phyloP scores from a whole-genome alignment of 2,888 invertebrate species.

The Pheosia gnoma region DNA sequence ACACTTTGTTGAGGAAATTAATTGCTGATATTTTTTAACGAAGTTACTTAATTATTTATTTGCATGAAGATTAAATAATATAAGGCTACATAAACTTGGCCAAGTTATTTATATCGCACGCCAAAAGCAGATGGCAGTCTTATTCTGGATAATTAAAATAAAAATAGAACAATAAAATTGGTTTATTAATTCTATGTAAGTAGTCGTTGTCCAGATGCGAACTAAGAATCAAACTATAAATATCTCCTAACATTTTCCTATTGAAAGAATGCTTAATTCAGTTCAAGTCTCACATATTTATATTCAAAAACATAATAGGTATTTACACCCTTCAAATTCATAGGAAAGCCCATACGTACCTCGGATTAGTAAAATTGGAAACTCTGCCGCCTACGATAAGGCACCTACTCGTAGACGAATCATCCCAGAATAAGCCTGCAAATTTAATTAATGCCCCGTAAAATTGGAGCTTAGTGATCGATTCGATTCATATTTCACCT shows the following conservation, averaged over 20 bases:
- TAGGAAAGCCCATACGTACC: too few species aligned
- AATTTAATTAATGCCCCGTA: constrained; percentile 32
- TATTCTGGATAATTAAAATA: constrained; percentile 20
- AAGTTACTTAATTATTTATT: constrained; percentile 22
- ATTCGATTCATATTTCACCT: constrained; percentile 29
- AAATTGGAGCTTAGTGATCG: constrained; percentile 28
- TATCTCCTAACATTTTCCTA: too few species aligned
- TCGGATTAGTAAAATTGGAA: background rate
- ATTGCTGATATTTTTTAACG: constrained; percentile 2
- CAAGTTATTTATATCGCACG: constrained; percentile 25
- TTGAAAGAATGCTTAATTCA: too few species aligned
- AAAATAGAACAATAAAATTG: background rate
- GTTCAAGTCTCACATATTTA: too few species aligned
- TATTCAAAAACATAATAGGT: too few species aligned
- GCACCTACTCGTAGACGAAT: background rate
- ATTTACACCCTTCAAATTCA: too few species aligned
- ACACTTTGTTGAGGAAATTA: too few species aligned
- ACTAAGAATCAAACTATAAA: too few species aligned
- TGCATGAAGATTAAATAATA: constrained; percentile 33
- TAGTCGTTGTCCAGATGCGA: too few species aligned
- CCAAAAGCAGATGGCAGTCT: constrained; percentile 6
- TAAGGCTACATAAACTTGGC: constrained; percentile 18
- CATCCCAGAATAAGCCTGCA: constrained; percentile 28
- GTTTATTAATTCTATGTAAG: background rate
- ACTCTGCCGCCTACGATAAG: background rate